Evolutionary conservation across 1,140 invertebrate species (phyloP).

Genomic region (Cardiocondyla obscurior): DNA sequence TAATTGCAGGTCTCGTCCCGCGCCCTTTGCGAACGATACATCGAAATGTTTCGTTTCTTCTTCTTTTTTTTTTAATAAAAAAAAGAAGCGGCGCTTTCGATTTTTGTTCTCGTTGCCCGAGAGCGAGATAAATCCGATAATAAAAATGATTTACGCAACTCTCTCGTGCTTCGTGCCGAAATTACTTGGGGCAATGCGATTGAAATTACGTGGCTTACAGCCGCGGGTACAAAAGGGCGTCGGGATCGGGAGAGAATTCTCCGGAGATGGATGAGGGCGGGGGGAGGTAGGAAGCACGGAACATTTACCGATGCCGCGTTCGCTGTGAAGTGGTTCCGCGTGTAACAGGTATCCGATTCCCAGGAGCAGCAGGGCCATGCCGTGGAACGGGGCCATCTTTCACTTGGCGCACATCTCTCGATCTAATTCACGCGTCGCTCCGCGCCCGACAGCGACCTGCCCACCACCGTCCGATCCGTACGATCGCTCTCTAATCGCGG

Average conservation of each 20-base stretch:
- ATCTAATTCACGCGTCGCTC: slow-evolving; percentile 66
- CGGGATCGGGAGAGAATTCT: not conserved
- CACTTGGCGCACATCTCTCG: slow-evolving; percentile 67
- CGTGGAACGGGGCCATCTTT: slow-evolving; percentile 78
- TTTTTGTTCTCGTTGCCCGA: not conserved
- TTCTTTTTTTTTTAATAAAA: too few relatives aligned
- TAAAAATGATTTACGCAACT: slow-evolving; percentile 40
- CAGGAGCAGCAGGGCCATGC: slow-evolving; percentile 76
- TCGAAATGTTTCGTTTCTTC: not conserved
- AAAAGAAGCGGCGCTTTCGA: not conserved
- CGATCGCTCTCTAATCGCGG: slow-evolving; percentile 19
- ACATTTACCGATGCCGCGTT: slow-evolving; percentile 61
- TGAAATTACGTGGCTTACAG: slow-evolving; percentile 9
- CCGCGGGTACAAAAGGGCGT: not conserved
- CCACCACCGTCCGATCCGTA: slow-evolving; percentile 22
- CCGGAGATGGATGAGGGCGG: not conserved
- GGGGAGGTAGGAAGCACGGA: not conserved
- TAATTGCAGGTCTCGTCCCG: not conserved
- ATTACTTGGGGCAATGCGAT: slow-evolving; percentile 10
- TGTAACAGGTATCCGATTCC: slow-evolving; percentile 78
- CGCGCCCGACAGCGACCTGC: slow-evolving; percentile 9
- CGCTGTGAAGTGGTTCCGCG: slow-evolving; percentile 64
- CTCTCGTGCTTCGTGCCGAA: not conserved
- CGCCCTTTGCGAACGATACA: not conserved
- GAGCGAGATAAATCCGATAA: slow-evolving; percentile 17